These are phyloP conservation scores for Hystrix cristata DNA, from an alignment of 2,113 vertebrate species.

Conservation along the genomic window DNA sequence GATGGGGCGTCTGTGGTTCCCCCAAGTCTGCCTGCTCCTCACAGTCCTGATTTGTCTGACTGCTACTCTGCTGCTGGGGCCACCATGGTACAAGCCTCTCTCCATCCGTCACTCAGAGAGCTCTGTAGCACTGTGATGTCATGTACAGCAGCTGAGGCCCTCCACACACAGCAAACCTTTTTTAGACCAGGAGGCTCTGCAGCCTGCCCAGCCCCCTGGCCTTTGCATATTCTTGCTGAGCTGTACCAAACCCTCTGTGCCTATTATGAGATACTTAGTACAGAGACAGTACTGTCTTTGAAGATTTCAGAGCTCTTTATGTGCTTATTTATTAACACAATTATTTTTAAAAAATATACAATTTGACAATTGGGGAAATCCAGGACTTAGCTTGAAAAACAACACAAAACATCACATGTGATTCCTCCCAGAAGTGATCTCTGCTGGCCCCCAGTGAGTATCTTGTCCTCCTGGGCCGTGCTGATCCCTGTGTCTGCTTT, in stretches of 20 bases:
- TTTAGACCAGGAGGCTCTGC: neutral
- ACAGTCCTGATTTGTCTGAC: neutral
- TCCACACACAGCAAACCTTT: no score
- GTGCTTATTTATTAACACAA: neutral
- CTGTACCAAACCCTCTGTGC: fast-evolving
- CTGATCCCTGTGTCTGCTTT: no score
- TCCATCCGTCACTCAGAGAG: no score
- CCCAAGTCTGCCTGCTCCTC: neutral
- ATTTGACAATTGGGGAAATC: neutral
- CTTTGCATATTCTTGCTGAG: fast-evolving
- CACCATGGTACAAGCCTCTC: no score
- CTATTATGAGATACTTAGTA: neutral
- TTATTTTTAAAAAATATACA: neutral
- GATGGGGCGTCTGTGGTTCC: neutral
- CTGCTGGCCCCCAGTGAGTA: fast-evolving
- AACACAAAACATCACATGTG: neutral
- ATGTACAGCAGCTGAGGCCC: no score
- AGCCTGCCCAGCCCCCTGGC: no score
- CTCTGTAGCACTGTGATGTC: no score
- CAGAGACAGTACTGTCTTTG: fast-evolving
- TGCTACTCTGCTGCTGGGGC: neutral
- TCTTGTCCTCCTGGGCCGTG: neutral
- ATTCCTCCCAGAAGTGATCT: neutral
- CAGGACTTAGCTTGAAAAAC: neutral
- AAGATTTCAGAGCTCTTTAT: neutral